phyloP scores from a whole-genome alignment of 2,113 vertebrate species.

The Falco punctatus region DNA sequence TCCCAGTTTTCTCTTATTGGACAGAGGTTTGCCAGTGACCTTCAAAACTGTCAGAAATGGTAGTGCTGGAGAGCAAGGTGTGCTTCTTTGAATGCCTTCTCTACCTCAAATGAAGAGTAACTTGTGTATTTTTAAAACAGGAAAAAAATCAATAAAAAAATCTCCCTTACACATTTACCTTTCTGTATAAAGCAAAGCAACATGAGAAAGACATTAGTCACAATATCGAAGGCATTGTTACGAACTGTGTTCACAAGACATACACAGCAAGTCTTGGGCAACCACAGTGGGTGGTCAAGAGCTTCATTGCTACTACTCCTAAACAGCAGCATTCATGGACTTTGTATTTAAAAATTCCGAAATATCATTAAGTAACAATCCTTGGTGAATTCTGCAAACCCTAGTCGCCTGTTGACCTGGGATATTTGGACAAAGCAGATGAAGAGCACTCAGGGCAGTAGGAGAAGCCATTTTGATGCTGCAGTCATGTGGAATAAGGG shows the following conservation, averaged over 20 bases:
- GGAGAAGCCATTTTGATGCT: background rate
- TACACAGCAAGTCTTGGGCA: accelerated
- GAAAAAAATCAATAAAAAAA: background rate
- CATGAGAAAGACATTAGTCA: background rate
- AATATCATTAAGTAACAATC: background rate
- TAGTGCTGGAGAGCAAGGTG: background rate
- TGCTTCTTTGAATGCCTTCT: background rate
- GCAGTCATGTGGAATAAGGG: background rate
- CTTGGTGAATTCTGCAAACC: background rate
- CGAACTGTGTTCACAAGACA: background rate
- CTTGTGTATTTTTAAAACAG: background rate
- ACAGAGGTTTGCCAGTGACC: background rate
- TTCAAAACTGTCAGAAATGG: background rate
- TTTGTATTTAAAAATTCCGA: background rate
- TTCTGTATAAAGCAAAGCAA: background rate
- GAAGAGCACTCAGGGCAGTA: background rate
- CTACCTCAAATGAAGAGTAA: background rate
- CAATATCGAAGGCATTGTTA: background rate
- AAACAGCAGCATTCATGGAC: background rate
- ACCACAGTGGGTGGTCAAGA: background rate
- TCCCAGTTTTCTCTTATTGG: background rate
- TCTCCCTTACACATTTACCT: background rate
- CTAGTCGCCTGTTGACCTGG: background rate
- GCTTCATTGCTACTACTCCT: background rate
- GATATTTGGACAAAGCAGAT: background rate